phyloP scores from a whole-genome alignment of 2,797 vertebrate genomes.

The Schizothorax lantsangensis region DNA sequence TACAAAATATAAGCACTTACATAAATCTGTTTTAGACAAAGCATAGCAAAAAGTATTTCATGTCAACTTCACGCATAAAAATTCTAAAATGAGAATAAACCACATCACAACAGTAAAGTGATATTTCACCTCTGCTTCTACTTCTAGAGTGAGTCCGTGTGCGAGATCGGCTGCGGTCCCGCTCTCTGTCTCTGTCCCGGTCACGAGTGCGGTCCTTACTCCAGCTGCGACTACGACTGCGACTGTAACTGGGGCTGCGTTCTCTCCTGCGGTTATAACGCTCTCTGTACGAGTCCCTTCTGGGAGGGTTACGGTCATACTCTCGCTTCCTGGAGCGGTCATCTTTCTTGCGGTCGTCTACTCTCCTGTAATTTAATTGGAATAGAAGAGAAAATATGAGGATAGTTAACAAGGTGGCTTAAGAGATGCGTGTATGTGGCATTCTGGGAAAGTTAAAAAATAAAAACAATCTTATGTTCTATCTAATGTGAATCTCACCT shows the following conservation, averaged over 20 bases:
- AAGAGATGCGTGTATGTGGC: background rate
- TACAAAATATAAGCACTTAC: background rate
- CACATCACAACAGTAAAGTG: background rate
- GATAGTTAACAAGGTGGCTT: background rate
- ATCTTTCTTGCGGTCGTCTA: conserved; percentile 94
- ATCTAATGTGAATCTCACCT: conserved; percentile 76
- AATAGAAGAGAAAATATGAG: background rate
- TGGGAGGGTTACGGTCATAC: conserved; percentile 89
- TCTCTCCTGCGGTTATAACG: conserved; percentile 94
- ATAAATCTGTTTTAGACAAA: background rate
- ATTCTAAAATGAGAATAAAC: background rate
- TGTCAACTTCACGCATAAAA: background rate
- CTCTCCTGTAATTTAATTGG: conserved; percentile 77
- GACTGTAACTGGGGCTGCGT: conserved; percentile 91
- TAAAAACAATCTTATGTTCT: background rate
- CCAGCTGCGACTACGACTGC: conserved; percentile 94
- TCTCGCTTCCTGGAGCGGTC: conserved; percentile 95
- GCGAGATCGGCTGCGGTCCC: conserved; percentile 84
- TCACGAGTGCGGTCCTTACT: conserved; percentile 92
- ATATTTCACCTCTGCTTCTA: conserved; percentile 74
- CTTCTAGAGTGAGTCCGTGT: conserved; percentile 80
- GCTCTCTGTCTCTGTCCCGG: conserved; percentile 88
- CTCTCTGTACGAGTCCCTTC: conserved; percentile 94
- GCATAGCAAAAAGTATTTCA: background rate
- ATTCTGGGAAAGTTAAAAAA: background rate